Evolutionary conservation across 2,888 invertebrate genomes (phyloP).

Genomic region (Lutraria lutraria): DNA sequence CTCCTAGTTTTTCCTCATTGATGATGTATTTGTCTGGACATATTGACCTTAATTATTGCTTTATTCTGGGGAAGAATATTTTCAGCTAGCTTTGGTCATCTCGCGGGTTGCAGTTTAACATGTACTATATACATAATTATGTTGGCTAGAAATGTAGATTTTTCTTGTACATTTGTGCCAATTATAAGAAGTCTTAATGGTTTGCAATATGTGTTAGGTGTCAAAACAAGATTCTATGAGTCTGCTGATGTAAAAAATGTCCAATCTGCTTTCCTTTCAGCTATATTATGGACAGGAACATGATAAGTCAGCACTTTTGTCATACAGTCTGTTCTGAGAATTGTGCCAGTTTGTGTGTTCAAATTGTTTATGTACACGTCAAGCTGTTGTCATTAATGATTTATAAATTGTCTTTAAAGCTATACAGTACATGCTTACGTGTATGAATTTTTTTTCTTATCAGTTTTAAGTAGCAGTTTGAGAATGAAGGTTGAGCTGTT

Average conservation of each 20-base stretch:
- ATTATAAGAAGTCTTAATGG: background rate
- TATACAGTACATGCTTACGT: background rate
- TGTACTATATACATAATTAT: too few relatives aligned
- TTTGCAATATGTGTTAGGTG: background rate
- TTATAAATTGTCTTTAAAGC: background rate
- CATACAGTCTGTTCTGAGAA: background rate
- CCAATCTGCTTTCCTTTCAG: background rate
- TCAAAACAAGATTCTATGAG: background rate
- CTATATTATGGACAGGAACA: background rate
- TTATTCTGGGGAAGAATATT: background rate
- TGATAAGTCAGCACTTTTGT: background rate
- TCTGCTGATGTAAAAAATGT: background rate
- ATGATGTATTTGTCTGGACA: constrained; percentile 2
- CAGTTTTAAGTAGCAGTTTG: too few relatives aligned
- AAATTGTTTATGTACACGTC: background rate
- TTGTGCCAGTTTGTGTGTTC: background rate
- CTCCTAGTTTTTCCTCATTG: background rate
- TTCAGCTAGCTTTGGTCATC: constrained; percentile 3
- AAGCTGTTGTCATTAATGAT: background rate
- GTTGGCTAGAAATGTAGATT: too few relatives aligned
- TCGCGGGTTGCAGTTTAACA: background rate
- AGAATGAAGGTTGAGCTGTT: too few relatives aligned
- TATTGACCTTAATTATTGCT: background rate
- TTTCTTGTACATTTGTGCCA: background rate
- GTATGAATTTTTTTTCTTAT: background rate